Evolutionary conservation across 2,113 vertebrate genomes (phyloP).

Genomic region (Tympanuchus pallidicinctus): DNA sequence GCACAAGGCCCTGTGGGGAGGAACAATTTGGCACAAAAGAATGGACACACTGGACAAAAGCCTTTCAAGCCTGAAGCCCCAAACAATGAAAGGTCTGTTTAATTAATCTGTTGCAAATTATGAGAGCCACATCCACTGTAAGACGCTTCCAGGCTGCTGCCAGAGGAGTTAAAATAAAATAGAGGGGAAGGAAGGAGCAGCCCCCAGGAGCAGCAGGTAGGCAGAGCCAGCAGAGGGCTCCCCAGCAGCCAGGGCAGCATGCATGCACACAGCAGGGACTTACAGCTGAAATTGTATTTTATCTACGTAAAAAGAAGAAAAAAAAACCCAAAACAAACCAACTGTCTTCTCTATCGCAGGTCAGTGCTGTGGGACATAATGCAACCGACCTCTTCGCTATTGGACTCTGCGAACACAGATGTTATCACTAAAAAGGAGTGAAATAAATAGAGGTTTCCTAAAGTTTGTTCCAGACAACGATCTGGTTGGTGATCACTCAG

Average conservation of each 20-base stretch:
- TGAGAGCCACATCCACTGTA: background rate
- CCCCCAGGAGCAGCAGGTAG: background rate
- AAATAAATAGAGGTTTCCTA: background rate
- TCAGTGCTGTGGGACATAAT: background rate
- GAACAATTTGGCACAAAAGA: background rate
- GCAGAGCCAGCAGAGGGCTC: background rate
- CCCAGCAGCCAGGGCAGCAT: background rate
- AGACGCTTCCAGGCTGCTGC: background rate
- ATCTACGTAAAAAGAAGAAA: no score
- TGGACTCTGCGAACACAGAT: background rate
- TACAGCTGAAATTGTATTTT: background rate
- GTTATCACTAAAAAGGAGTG: background rate
- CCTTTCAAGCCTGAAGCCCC: background rate
- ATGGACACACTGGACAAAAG: background rate
- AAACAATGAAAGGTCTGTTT: constrained; percentile 31
- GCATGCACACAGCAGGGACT: no score
- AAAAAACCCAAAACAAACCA: background rate
- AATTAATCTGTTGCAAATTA: constrained; percentile 20
- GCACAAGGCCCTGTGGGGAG: background rate
- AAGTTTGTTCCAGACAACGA: background rate
- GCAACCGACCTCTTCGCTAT: background rate
- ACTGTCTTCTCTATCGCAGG: background rate
- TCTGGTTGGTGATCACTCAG: background rate
- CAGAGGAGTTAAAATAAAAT: background rate
- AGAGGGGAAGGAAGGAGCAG: background rate